A percentile compares a stretch with the other conserved stretches of the same genome.
Conservation (phyloP, 1,140 invertebrate species). For the Pseudachorutes palmiensis region DNA sequence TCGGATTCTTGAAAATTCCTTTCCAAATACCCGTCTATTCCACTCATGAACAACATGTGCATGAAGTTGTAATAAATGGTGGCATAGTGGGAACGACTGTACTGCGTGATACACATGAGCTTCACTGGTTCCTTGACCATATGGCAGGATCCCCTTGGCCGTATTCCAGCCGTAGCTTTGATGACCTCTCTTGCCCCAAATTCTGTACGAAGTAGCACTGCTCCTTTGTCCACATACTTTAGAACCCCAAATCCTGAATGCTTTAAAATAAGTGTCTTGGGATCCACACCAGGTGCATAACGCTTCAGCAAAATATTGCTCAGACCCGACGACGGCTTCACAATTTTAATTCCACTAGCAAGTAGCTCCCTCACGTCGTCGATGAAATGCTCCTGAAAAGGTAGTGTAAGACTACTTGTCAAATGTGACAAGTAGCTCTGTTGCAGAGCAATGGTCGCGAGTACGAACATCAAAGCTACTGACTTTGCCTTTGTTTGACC, state of each 20-base stretch:
- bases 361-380: not conserved
- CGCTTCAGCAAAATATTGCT: not conserved
- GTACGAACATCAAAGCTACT: not conserved
- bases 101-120: not conserved
- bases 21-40: not conserved
- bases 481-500: not conserved
- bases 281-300: not conserved
- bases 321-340: not conserved
- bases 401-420: not conserved
- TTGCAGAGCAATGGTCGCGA: not conserved
- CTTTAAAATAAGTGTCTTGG: not conserved
- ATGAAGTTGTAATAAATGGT: not conserved
- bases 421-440: not conserved
- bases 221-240: not conserved
- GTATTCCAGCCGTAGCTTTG: not conserved
- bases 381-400: not conserved
- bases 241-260: not conserved
- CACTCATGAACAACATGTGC: not conserved
- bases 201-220: not conserved
- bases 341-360: not conserved
- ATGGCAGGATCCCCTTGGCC: not conserved
- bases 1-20: not conserved
- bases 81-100: not conserved
- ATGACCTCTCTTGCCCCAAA: not conserved
- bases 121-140: not conserved